These are phyloP conservation scores for Rana temporaria DNA, from an alignment of 2,113 vertebrate species.

Conservation along the genomic window DNA sequence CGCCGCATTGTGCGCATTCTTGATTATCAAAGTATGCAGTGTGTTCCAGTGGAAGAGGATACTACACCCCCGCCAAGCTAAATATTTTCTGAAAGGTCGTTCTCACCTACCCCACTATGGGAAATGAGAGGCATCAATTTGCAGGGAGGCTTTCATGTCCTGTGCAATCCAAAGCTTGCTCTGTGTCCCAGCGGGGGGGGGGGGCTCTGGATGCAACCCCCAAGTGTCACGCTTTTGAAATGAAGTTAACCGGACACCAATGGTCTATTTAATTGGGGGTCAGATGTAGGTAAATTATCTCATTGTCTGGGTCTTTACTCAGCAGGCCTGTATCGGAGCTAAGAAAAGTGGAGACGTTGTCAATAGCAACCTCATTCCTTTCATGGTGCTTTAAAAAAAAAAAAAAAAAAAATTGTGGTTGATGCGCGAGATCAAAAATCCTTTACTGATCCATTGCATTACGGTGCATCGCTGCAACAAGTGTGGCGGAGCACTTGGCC, in stretches of 20 bases:
- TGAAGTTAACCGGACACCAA: conserved; percentile 17
- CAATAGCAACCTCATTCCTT: too few species aligned
- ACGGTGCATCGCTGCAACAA: too few species aligned
- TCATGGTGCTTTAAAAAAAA: too few species aligned
- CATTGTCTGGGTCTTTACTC: neutral
- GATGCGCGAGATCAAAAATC: too few species aligned
- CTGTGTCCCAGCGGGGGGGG: neutral
- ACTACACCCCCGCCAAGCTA: neutral
- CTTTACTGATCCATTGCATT: too few species aligned
- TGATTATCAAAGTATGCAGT: neutral
- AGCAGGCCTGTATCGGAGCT: too few species aligned
- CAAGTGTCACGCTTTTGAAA: conserved; percentile 31
- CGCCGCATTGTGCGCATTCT: neutral
- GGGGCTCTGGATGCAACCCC: neutral
- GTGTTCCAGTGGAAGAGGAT: neutral
- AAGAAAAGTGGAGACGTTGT: too few species aligned
- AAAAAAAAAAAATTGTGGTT: too few species aligned
- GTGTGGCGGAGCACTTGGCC: too few species aligned
- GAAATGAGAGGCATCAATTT: neutral
- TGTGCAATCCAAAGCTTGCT: neutral
- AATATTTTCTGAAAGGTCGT: neutral
- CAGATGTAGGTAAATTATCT: neutral
- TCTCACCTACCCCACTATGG: neutral
- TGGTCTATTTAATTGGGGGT: neutral
- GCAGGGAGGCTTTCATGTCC: neutral